A percentile compares a stretch with the other conserved stretches of the same genome.
Evolutionary conservation across 2,113 vertebrate species (phyloP).

Genomic region (Saccopteryx bilineata): DNA sequence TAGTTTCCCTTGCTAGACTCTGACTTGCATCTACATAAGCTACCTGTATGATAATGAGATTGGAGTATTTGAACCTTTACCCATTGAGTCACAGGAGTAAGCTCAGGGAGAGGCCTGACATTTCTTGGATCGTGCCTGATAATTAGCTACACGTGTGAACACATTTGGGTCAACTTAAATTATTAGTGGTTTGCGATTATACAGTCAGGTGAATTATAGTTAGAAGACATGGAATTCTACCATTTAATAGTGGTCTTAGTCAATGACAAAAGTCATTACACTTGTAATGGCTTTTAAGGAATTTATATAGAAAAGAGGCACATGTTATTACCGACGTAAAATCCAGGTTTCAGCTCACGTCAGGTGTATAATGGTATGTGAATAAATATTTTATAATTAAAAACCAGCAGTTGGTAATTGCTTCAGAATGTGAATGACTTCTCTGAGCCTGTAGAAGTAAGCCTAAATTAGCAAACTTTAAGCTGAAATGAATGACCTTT

Average conservation of each 20-base stretch:
- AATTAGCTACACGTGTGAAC: neutral
- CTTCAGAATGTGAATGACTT: neutral
- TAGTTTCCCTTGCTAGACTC: neutral
- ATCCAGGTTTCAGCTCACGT: neutral
- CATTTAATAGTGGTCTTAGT: neutral
- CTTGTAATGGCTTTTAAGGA: neutral
- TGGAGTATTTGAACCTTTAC: neutral
- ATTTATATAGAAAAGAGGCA: neutral
- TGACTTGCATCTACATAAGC: conserved; percentile 1
- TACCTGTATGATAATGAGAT: neutral
- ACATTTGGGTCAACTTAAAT: neutral
- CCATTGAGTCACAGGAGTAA: conserved; percentile 12
- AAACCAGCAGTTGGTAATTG: neutral
- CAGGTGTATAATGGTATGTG: neutral
- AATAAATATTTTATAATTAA: conserved; percentile 54
- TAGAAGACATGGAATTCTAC: neutral
- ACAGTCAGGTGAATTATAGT: neutral
- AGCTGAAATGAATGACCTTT: conserved; percentile 5
- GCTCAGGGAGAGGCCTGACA: neutral
- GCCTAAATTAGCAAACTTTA: neutral
- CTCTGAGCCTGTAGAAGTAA: neutral
- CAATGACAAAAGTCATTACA: conserved; percentile 44
- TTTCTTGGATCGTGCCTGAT: neutral
- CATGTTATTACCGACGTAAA: neutral
- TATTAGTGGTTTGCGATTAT: conserved; percentile 6